phyloP scores from a whole-genome alignment of 2,797 vertebrate species.

The Micropoecilia bifurca region DNA sequence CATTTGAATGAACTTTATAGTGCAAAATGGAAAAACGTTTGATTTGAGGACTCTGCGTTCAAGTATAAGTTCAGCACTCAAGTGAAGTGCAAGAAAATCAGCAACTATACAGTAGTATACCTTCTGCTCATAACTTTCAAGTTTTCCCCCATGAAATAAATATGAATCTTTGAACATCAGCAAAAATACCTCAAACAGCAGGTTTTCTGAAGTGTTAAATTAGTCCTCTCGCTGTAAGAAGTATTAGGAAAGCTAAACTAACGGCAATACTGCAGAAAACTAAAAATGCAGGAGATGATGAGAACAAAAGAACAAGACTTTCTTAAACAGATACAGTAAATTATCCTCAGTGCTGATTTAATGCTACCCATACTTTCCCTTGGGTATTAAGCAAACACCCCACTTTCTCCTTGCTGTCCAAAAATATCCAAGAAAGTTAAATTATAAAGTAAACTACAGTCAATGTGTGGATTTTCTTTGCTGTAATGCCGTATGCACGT shows the following conservation, averaged over 20 bases:
- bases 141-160: not conserved
- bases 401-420: conserved; percentile 31
- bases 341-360: conserved; percentile 1
- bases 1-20: not conserved
- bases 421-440: conserved; percentile 32
- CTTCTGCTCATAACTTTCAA: not conserved
- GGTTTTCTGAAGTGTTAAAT: not conserved
- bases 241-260: not conserved
- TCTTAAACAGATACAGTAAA: not conserved
- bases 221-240: not conserved
- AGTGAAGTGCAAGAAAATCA: not conserved
- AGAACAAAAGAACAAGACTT: not conserved
- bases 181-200: not conserved
- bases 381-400: conserved; percentile 3
- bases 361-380: not conserved
- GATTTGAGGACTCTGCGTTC: not conserved
- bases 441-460: conserved; percentile 28
- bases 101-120: not conserved
- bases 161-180: not conserved
- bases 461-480: not conserved
- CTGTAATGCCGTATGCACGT: conserved; percentile 19
- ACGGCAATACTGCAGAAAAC: not conserved
- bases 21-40: not conserved
- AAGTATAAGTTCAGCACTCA: not conserved
- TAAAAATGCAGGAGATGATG: not conserved